These are phyloP conservation scores for Ceratina japonica DNA, from an alignment of 1,140 invertebrate species.

Conservation along the genomic window DNA sequence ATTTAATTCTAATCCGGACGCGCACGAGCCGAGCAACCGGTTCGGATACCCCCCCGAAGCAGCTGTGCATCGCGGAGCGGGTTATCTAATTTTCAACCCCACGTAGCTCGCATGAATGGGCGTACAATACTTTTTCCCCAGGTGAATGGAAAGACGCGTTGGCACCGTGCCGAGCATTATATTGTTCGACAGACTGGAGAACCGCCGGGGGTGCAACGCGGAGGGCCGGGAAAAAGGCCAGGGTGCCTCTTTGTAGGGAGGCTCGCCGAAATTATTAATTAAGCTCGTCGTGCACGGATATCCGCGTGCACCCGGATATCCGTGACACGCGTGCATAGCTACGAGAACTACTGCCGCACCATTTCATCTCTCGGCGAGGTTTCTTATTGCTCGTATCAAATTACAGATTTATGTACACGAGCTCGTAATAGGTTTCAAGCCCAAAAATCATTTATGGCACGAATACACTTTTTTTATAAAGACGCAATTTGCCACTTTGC, in stretches of 20 bases:
- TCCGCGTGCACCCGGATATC: conserved; percentile 56
- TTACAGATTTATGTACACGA: too few species aligned
- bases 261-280: conserved; percentile 61
- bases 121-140: conserved; percentile 41
- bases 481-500: too few species aligned
- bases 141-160: conserved; percentile 47
- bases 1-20: conserved; percentile 34
- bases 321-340: conserved; percentile 25
- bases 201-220: conserved; percentile 6
- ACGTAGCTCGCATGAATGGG: conserved; percentile 35
- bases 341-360: too few species aligned
- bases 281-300: conserved; percentile 55
- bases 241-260: conserved; percentile 27
- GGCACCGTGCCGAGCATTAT: conserved; percentile 13
- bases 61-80: conserved; percentile 43
- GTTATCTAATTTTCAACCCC: conserved; percentile 58
- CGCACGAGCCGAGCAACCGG: conserved; percentile 17
- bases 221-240: not conserved
- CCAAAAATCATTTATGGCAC: too few species aligned
- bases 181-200: conserved; percentile 46
- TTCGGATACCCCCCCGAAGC: conserved; percentile 35
- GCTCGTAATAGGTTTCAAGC: too few species aligned
- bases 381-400: too few species aligned
- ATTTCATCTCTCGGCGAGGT: too few species aligned
- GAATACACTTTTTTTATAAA: too few species aligned